Conservation (phyloP, 2,797 vertebrate genomes). For the Chaunax sp. region DNA sequence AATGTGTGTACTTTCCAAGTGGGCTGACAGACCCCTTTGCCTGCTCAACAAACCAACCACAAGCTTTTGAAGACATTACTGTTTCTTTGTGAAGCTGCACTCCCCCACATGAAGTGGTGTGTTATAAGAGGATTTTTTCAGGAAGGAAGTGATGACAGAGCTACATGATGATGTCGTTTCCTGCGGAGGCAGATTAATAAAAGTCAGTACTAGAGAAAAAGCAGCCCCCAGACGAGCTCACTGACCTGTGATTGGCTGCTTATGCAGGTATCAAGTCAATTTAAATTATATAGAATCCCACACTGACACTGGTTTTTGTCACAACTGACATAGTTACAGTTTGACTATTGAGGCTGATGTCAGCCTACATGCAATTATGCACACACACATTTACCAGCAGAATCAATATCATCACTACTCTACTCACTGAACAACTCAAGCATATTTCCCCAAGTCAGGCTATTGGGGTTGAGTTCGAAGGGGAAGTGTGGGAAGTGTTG, state of each 20-base stretch:
- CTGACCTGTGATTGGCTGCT: neutral
- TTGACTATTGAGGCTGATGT: slow-evolving; percentile 20
- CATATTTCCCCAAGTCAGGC: slow-evolving; percentile 42
- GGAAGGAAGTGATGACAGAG: slow-evolving; percentile 69
- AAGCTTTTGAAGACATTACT: rapidly evolving
- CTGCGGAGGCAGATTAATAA: slow-evolving; percentile 19
- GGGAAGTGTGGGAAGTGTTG: slow-evolving; percentile 61
- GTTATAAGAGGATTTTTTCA: neutral
- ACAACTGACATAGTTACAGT: slow-evolving; percentile 30
- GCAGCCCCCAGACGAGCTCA: neutral
- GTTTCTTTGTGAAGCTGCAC: neutral
- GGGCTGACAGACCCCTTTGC: slow-evolving; percentile 38
- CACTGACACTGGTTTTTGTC: neutral
- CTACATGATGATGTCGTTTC: neutral
- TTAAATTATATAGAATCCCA: neutral
- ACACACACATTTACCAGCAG: slow-evolving; percentile 62
- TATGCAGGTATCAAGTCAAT: no score
- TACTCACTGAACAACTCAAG: slow-evolving; percentile 18
- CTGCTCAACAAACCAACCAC: slow-evolving; percentile 34
- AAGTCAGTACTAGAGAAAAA: neutral
- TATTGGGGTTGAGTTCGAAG: slow-evolving; percentile 11
- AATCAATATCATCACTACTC: slow-evolving; percentile 1
- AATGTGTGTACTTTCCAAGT: slow-evolving; percentile 72
- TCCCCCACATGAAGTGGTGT: neutral
- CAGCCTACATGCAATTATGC: slow-evolving; percentile 51